Percentiles rank a stretch among this genome's conserved stretches.
phyloP scores from a whole-genome alignment of 2,113 vertebrate genomes.

The Daboia siamensis region DNA sequence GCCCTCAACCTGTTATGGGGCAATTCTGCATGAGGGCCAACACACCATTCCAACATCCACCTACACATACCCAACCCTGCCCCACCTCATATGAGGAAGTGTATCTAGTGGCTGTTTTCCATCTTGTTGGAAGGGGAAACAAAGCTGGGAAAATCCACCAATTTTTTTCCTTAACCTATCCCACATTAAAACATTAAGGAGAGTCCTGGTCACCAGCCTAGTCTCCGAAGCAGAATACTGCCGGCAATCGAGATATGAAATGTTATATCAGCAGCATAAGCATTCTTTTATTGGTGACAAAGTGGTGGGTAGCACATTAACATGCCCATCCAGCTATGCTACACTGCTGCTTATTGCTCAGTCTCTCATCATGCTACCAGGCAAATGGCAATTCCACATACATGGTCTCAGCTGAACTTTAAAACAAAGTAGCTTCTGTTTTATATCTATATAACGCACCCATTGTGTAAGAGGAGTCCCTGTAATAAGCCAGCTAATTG shows the following conservation, averaged over 20 bases:
- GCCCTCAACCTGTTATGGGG: neutral
- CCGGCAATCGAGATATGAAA: neutral
- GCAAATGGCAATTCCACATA: neutral
- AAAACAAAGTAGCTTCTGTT: conserved; percentile 5
- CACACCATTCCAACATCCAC: neutral
- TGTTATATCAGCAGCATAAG: neutral
- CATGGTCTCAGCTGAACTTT: neutral
- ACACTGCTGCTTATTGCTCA: neutral
- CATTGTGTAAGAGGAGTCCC: neutral
- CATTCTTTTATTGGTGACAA: neutral
- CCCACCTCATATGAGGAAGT: neutral
- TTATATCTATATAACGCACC: neutral
- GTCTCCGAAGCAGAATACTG: neutral
- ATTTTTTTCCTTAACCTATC: neutral
- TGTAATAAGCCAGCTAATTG: neutral
- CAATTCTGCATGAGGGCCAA: neutral
- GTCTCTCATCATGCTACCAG: neutral
- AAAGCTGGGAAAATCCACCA: neutral
- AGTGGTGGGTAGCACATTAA: neutral
- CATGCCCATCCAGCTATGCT: neutral
- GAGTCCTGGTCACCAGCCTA: neutral
- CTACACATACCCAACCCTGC: neutral
- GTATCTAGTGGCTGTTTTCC: neutral
- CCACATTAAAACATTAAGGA: neutral
- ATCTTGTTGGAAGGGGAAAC: neutral